Percentiles rank a stretch among this genome's conserved stretches.
phyloP scores from a whole-genome alignment of 2,113 vertebrate species.

The Murina feae region DNA sequence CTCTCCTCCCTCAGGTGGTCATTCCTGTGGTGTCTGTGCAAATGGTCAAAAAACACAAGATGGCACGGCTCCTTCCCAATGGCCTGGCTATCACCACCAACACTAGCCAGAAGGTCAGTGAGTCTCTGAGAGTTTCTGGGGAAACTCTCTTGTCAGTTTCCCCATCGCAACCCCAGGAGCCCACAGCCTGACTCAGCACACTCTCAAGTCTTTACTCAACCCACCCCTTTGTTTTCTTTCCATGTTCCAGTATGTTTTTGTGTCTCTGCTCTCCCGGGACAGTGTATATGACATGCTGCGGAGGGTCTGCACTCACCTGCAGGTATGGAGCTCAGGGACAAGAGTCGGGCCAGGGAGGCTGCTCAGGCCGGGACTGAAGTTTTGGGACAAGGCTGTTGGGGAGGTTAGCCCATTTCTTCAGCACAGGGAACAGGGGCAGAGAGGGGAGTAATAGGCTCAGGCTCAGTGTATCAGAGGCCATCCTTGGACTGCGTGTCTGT shows the following conservation, averaged over 20 bases:
- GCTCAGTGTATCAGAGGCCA: neutral
- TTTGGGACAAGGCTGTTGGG: neutral
- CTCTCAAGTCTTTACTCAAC: neutral
- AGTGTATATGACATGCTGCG: constrained; percentile 92
- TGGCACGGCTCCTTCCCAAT: constrained; percentile 92
- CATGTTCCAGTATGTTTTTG: constrained; percentile 89
- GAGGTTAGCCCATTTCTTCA: neutral
- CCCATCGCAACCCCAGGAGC: neutral
- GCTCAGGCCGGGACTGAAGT: neutral
- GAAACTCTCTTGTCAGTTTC: neutral
- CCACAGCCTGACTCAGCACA: neutral
- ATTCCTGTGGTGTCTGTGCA: constrained; percentile 91
- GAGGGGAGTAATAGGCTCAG: neutral
- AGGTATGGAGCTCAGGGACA: constrained; percentile 80
- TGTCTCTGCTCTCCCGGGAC: constrained; percentile 94
- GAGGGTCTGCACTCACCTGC: constrained; percentile 93
- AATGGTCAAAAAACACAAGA: constrained; percentile 96
- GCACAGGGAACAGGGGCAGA: neutral
- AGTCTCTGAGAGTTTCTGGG: neutral
- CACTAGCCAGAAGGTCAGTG: constrained; percentile 90
- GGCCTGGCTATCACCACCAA: constrained; percentile 95
- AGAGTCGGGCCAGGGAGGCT: neutral
- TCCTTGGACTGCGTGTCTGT: neutral
- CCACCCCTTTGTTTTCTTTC: neutral
- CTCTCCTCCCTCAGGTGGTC: constrained; percentile 83